Evolutionary conservation across 2,113 vertebrate species (phyloP).

Genomic region (Arothron firmamentum): DNA sequence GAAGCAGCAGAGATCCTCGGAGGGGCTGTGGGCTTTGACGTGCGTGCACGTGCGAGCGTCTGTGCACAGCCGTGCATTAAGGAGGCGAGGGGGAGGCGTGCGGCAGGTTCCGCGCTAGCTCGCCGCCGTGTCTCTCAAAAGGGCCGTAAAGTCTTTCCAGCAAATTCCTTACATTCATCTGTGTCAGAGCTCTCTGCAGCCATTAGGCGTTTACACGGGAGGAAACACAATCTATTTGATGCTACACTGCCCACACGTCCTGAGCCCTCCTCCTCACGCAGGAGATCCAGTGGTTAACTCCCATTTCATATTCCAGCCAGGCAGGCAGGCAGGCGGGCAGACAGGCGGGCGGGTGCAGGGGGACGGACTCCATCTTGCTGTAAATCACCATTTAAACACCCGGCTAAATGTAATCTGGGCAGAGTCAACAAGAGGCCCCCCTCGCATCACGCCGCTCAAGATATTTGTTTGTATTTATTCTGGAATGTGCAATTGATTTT

Average conservation of each 20-base stretch:
- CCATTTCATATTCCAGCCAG: slow-evolving; percentile 76
- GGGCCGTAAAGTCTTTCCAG: slow-evolving; percentile 74
- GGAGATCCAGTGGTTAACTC: slow-evolving; percentile 74
- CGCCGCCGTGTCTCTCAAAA: slow-evolving; percentile 70
- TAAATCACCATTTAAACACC: slow-evolving; percentile 74
- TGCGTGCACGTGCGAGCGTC: slow-evolving; percentile 40
- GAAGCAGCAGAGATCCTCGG: slow-evolving; percentile 58
- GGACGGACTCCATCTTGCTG: slow-evolving; percentile 66
- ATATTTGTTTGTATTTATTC: slow-evolving; percentile 73
- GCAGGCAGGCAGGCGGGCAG: slow-evolving; percentile 38
- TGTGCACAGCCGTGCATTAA: neutral
- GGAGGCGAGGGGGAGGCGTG: slow-evolving; percentile 37
- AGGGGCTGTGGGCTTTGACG: slow-evolving; percentile 50
- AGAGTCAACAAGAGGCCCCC: slow-evolving; percentile 62
- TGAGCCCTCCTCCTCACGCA: slow-evolving; percentile 62
- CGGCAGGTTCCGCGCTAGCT: slow-evolving; percentile 60
- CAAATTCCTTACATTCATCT: slow-evolving; percentile 79
- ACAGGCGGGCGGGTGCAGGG: slow-evolving; percentile 32
- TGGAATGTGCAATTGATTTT: slow-evolving; percentile 66
- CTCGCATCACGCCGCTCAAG: slow-evolving; percentile 43
- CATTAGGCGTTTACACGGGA: slow-evolving; percentile 77
- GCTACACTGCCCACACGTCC: slow-evolving; percentile 77
- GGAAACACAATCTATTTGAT: slow-evolving; percentile 81
- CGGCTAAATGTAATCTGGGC: slow-evolving; percentile 66
- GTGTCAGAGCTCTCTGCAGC: slow-evolving; percentile 72